These are phyloP conservation scores for Toxotes jaculatrix DNA, from an alignment of 2,113 vertebrate species.

Conservation along the genomic window DNA sequence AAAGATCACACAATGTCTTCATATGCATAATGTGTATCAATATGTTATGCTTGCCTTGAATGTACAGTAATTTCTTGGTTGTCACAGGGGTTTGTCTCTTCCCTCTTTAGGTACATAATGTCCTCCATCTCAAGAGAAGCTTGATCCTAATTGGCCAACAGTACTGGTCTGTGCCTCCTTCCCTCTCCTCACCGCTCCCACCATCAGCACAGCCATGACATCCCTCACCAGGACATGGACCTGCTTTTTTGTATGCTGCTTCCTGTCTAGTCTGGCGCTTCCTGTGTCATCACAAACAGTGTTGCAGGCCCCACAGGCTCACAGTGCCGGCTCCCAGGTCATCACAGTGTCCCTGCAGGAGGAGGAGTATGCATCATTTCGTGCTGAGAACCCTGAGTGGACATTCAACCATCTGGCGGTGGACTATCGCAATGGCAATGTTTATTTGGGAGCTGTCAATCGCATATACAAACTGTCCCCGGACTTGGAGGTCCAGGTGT, in stretches of 20 bases:
- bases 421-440: conserved; percentile 94
- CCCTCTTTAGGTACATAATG: conserved; percentile 65
- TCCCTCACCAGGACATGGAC: conserved; percentile 88
- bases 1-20: not conserved
- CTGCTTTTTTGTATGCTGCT: conserved; percentile 89
- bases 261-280: conserved; percentile 85
- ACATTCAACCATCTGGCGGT: conserved; percentile 97
- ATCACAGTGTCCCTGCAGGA: conserved; percentile 82
- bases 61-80: conserved; percentile 6
- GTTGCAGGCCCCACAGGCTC: conserved; percentile 82
- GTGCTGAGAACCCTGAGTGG: conserved; percentile 88
- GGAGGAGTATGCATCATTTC: conserved; percentile 89
- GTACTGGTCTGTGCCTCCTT: conserved; percentile 74
- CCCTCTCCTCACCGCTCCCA: conserved; percentile 66
- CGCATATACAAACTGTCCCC: conserved; percentile 97
- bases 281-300: conserved; percentile 71
- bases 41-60: conserved; percentile 9
- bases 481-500: conserved; percentile 90
- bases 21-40: conserved; percentile 2
- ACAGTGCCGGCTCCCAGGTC: conserved; percentile 81
- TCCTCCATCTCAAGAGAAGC: conserved; percentile 75
- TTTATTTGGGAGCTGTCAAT: conserved; percentile 96
- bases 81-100: conserved; percentile 43
- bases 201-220: conserved; percentile 82
- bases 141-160: conserved; percentile 79